A percentile compares a stretch with the other conserved stretches of the same genome.
These are phyloP conservation scores for Poecilia wingei DNA, from an alignment of 2,797 vertebrate genomes.

Conservation along the genomic window DNA sequence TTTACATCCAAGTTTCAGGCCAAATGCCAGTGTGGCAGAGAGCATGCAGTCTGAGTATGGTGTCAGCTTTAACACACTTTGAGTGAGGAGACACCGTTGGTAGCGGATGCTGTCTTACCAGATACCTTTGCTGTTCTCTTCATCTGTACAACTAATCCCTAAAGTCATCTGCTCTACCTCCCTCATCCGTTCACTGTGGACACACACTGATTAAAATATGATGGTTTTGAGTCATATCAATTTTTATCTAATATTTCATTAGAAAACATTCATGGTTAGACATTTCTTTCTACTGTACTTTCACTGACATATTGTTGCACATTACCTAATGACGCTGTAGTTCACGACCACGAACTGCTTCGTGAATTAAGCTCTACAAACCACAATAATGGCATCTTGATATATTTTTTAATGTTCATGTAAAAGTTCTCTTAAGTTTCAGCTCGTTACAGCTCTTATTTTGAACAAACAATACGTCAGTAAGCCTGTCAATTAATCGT, in stretches of 20 bases:
- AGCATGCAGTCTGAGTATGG: slow-evolving; percentile 23
- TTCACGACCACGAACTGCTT: not conserved
- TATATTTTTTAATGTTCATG: not conserved
- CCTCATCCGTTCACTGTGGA: not conserved
- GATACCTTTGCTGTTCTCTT: not conserved
- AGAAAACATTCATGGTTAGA: not conserved
- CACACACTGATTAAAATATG: not conserved
- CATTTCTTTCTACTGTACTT: not conserved
- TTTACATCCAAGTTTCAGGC: slow-evolving; percentile 10
- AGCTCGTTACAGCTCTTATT: too few relatives aligned
- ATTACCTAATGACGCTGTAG: not conserved
- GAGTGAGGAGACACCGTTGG: slow-evolving; percentile 4
- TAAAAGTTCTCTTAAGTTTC: too few relatives aligned
- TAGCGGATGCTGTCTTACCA: slow-evolving; percentile 11
- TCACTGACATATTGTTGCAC: too few relatives aligned
- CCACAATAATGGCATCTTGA: not conserved
- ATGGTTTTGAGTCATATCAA: not conserved
- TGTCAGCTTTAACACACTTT: slow-evolving; percentile 37
- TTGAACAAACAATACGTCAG: too few relatives aligned
- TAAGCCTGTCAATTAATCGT: too few relatives aligned
- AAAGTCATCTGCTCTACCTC: not conserved
- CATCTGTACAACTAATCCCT: not conserved
- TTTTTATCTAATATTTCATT: not conserved
- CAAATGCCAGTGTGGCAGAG: slow-evolving; percentile 21
- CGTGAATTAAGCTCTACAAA: not conserved